A percentile compares a stretch with the other conserved stretches of the same genome.
Conservation (phyloP, 2,888 invertebrate genomes). For the Melitaea athalia region DNA sequence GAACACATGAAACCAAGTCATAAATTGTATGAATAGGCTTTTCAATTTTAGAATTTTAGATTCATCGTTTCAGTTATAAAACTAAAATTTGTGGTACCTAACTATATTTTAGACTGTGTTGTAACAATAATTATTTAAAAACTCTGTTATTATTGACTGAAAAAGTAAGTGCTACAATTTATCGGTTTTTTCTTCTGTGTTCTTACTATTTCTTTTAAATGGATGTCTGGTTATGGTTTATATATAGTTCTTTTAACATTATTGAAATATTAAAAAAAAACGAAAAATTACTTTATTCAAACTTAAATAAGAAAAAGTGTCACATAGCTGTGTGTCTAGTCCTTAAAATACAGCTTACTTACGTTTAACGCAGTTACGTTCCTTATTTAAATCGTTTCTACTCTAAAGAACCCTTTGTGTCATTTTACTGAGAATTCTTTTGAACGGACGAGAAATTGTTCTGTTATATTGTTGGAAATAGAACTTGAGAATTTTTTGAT, state of each 20-base stretch:
- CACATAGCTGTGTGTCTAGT: not conserved
- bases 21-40: not conserved
- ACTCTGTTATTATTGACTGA: not conserved
- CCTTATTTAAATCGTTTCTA: conserved; percentile 9
- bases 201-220: not conserved
- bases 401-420: conserved; percentile 5
- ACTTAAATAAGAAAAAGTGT: not conserved
- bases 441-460: not conserved
- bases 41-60: not conserved
- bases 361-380: not conserved
- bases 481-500: not conserved
- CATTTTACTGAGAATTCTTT: conserved; percentile 6
- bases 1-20: conserved; percentile 2
- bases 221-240: too few relatives aligned
- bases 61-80: too few relatives aligned
- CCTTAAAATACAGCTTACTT: conserved; percentile 8
- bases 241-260: too few relatives aligned
- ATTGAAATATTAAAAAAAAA: too few relatives aligned
- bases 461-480: not conserved
- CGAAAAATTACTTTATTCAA: not conserved
- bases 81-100: too few relatives aligned
- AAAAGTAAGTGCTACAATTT: not conserved
- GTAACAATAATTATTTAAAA: too few relatives aligned
- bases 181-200: too few relatives aligned
- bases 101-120: too few relatives aligned